Evolutionary conservation across 2,888 invertebrate genomes (phyloP).

Genomic region (Gymnosoma rotundatum): DNA sequence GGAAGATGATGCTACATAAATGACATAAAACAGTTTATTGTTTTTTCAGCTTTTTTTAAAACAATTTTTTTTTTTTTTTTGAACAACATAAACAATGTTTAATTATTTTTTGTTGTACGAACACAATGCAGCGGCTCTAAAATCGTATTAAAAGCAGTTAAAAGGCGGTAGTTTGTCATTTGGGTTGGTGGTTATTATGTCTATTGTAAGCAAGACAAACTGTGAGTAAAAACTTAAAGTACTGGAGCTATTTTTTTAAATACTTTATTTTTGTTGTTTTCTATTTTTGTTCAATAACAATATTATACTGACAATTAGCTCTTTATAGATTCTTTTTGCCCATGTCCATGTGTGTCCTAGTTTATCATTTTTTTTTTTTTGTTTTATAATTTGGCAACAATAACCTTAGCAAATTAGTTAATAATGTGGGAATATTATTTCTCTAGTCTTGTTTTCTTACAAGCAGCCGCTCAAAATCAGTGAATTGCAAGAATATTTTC

Average conservation of each 20-base stretch:
- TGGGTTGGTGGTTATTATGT: conserved; percentile 5
- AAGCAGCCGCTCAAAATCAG: conserved; percentile 51
- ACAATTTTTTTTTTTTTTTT: conserved; percentile 25
- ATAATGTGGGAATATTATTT: conserved; percentile 58
- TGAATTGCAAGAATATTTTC: conserved; percentile 53
- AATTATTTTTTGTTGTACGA: conserved; percentile 53
- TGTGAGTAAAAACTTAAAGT: conserved; percentile 41
- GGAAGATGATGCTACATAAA: conserved; percentile 51
- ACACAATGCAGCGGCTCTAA: conserved; percentile 43
- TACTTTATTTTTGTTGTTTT: conserved; percentile 1
- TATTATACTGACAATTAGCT: conserved; percentile 62
- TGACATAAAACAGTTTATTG: conserved; percentile 61
- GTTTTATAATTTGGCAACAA: conserved; percentile 35
- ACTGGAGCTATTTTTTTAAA: background rate
- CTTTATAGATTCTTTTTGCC: background rate
- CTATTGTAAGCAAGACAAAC: conserved; percentile 23
- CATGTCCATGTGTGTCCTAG: conserved; percentile 34
- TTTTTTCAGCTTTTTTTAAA: conserved; percentile 4
- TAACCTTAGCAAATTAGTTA: conserved; percentile 61
- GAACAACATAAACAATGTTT: conserved; percentile 40
- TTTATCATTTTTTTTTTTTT: background rate
- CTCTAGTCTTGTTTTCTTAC: conserved; percentile 8
- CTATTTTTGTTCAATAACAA: conserved; percentile 26
- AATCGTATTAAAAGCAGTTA: conserved; percentile 43
- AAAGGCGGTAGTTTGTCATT: conserved; percentile 57